phyloP scores from a whole-genome alignment of 1,140 invertebrate genomes.

The Tetraneura akinire region DNA sequence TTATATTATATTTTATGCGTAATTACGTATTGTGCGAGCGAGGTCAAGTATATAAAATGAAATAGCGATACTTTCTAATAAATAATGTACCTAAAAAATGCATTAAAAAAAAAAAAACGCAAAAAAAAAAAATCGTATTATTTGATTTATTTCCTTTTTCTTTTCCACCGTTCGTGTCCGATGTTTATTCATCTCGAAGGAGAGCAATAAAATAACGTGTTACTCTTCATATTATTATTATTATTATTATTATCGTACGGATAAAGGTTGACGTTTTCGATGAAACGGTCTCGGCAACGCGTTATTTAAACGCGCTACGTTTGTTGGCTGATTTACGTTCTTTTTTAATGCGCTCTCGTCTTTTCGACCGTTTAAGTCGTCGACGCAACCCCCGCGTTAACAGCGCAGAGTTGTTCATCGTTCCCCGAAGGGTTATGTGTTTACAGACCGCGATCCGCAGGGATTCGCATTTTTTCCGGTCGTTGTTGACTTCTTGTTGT shows the following conservation, averaged over 20 bases:
- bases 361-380: neutral
- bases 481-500: no score
- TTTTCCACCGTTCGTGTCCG: no score
- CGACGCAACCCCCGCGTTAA: neutral
- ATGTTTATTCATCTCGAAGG: no score
- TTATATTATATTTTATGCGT: neutral
- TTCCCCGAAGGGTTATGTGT: neutral
- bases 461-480: slow-evolving; percentile 16
- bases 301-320: slow-evolving; percentile 15
- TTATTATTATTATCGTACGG: no score
- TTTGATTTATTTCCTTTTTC: no score
- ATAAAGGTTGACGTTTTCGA: slow-evolving; percentile 19
- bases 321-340: slow-evolving; percentile 29
- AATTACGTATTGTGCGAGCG: neutral
- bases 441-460: neutral
- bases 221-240: no score
- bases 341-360: neutral
- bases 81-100: no score
- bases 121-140: no score
- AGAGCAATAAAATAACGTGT: slow-evolving; percentile 36
- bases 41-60: neutral
- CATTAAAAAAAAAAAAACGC: no score
- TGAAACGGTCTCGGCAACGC: neutral
- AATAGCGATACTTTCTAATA: neutral
- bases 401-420: slow-evolving; percentile 2